These are phyloP conservation scores for Penaeus japonicus DNA, from an alignment of 1,140 invertebrate genomes.

Conservation along the genomic window DNA sequence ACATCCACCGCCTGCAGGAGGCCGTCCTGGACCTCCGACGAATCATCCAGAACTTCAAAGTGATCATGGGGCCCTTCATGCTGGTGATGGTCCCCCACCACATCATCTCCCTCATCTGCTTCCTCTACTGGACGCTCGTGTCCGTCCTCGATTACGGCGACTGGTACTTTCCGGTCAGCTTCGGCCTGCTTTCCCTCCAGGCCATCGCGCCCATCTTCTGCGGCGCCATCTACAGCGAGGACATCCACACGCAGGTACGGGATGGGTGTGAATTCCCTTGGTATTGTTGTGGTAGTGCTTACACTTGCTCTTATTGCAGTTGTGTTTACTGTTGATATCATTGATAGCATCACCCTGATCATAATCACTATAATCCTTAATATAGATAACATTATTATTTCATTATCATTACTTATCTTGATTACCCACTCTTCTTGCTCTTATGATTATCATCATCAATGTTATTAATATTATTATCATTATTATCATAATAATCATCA, in stretches of 20 bases:
- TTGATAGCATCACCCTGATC: too few species aligned
- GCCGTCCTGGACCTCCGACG: conserved; percentile 53
- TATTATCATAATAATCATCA: too few species aligned
- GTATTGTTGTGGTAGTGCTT: too few species aligned
- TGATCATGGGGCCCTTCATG: conserved; percentile 56
- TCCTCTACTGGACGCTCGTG: conserved; percentile 59
- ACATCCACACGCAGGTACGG: conserved; percentile 53
- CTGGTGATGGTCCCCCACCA: conserved; percentile 57
- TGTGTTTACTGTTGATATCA: too few species aligned
- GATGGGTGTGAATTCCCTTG: too few species aligned
- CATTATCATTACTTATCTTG: too few species aligned
- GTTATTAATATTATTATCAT: too few species aligned
- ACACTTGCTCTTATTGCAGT: too few species aligned
- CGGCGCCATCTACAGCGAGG: conserved; percentile 58
- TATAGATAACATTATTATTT: too few species aligned
- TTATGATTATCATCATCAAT: too few species aligned
- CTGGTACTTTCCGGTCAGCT: conserved; percentile 59
- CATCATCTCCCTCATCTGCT: conserved; percentile 59
- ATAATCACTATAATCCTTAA: too few species aligned
- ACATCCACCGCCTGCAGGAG: conserved; percentile 53
- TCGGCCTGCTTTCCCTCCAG: conserved; percentile 55
- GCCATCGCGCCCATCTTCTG: conserved; percentile 58
- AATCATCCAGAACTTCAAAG: conserved; percentile 52
- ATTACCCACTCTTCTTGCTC: too few species aligned
- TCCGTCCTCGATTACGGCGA: conserved; percentile 56